Evolutionary conservation across 2,797 vertebrate species (phyloP).

Genomic region (Melanotaenia parkinsoni): DNA sequence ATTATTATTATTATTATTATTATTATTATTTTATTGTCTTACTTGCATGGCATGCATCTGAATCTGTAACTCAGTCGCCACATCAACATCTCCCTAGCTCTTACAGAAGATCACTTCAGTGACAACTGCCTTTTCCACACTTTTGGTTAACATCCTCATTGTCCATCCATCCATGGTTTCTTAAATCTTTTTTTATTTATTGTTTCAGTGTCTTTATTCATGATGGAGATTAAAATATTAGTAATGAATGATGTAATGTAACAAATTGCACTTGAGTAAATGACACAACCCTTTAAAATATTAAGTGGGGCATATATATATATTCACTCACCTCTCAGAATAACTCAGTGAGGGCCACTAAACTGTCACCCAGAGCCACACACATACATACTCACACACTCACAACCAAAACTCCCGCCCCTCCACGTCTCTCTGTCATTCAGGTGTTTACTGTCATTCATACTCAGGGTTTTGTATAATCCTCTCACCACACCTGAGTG

Average conservation of each 20-base stretch:
- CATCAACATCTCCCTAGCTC: conserved; percentile 49
- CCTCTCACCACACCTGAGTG: conserved; percentile 84
- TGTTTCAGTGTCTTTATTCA: conserved; percentile 28
- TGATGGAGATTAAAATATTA: conserved; percentile 35
- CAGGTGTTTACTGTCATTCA: conserved; percentile 87
- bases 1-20: too few species aligned
- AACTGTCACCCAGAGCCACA: conserved; percentile 63
- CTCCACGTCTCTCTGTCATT: conserved; percentile 80
- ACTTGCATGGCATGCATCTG: conserved; percentile 39
- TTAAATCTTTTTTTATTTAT: conserved; percentile 34
- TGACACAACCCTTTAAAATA: conserved; percentile 44
- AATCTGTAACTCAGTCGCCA: conserved; percentile 60
- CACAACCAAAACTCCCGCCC: conserved; percentile 34
- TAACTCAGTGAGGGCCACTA: conserved; percentile 63
- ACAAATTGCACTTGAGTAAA: conserved; percentile 56
- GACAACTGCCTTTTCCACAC: conserved; percentile 60
- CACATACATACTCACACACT: conserved; percentile 40
- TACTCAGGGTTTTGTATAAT: conserved; percentile 83
- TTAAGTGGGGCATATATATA: conserved; percentile 53
- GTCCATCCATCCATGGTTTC: conserved; percentile 33
- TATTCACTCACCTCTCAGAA: conserved; percentile 65
- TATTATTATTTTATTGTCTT: conserved; percentile 59
- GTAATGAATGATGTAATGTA: conserved; percentile 36
- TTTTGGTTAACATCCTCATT: conserved; percentile 50
- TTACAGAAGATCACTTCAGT: conserved; percentile 65